A percentile compares a stretch with the other conserved stretches of the same genome.
These are phyloP conservation scores for Pheosia gnoma DNA, from an alignment of 2,888 invertebrate genomes.

Conservation along the genomic window DNA sequence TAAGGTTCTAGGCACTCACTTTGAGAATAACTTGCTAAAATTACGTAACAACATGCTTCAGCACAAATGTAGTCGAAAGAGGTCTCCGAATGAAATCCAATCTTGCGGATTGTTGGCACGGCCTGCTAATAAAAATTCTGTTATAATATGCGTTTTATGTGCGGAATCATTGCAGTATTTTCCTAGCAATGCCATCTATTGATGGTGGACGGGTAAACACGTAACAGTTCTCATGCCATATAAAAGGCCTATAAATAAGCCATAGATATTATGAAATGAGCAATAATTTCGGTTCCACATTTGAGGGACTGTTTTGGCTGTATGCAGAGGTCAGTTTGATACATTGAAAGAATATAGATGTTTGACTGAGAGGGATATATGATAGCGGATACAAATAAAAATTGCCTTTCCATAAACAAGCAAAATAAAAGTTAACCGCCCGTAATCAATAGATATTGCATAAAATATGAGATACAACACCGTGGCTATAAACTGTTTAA, in stretches of 20 bases:
- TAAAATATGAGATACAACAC: constrained; percentile 43
- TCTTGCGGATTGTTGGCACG: constrained; percentile 33
- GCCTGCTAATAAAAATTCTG: constrained; percentile 29
- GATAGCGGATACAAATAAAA: constrained; percentile 11
- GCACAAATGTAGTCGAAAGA: constrained; percentile 16
- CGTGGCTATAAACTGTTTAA: constrained; percentile 44
- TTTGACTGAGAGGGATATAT: too few species aligned
- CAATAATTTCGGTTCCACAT: too few species aligned
- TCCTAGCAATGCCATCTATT: constrained; percentile 4
- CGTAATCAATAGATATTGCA: constrained; percentile 50
- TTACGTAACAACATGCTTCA: constrained; percentile 10
- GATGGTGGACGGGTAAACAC: too few species aligned
- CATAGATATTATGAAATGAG: too few species aligned
- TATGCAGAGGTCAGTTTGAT: too few species aligned
- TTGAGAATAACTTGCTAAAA: constrained; percentile 7
- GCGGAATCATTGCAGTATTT: constrained; percentile 20
- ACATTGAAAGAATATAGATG: too few species aligned
- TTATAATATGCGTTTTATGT: constrained; percentile 19
- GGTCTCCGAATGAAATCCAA: constrained; percentile 29
- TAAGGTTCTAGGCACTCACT: background rate
- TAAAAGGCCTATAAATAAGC: too few species aligned
- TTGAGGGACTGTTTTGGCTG: too few species aligned
- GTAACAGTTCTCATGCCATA: too few species aligned
- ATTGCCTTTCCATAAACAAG: constrained; percentile 25
- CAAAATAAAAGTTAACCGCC: constrained; percentile 49